Conservation (phyloP, 2,797 vertebrate species). For the Rhinogobio ventralis region DNA sequence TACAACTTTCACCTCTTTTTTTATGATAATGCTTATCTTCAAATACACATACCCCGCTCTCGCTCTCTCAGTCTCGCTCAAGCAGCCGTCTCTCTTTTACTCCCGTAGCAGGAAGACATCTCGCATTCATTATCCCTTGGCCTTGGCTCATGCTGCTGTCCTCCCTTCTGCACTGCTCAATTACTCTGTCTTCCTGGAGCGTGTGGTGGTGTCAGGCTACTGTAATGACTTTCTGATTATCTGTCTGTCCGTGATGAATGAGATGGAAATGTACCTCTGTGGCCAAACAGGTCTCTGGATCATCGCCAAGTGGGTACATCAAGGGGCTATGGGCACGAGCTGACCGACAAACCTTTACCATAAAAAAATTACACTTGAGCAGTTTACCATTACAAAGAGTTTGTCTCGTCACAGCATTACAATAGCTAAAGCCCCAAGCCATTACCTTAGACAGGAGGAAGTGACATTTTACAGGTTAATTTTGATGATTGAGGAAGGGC, state of each 20-base stretch:
- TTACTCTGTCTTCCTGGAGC: constrained; percentile 91
- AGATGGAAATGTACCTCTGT: constrained; percentile 95
- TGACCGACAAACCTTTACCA: constrained; percentile 39
- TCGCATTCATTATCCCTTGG: constrained; percentile 94
- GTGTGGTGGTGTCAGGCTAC: constrained; percentile 90
- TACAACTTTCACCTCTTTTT: constrained; percentile 45
- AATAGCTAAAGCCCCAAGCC: not conserved
- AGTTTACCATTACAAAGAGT: constrained; percentile 2
- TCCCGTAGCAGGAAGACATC: constrained; percentile 81
- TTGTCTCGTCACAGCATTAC: not conserved
- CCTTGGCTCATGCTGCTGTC: constrained; percentile 85
- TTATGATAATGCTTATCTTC: constrained; percentile 17
- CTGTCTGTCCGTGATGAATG: constrained; percentile 99
- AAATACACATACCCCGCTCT: constrained; percentile 20
- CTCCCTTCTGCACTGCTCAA: constrained; percentile 90
- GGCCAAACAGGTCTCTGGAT: constrained; percentile 84
- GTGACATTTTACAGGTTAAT: not conserved
- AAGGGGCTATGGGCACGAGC: constrained; percentile 49
- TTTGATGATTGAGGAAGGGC: not conserved
- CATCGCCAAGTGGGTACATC: constrained; percentile 80
- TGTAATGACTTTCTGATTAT: constrained; percentile 99
- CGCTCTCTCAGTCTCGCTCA: not conserved
- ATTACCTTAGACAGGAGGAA: not conserved
- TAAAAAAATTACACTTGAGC: constrained; percentile 38
- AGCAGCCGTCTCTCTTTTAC: constrained; percentile 1